These are phyloP conservation scores for Sialis fuliginosa DNA, from an alignment of 2,888 invertebrate species.

Conservation along the genomic window DNA sequence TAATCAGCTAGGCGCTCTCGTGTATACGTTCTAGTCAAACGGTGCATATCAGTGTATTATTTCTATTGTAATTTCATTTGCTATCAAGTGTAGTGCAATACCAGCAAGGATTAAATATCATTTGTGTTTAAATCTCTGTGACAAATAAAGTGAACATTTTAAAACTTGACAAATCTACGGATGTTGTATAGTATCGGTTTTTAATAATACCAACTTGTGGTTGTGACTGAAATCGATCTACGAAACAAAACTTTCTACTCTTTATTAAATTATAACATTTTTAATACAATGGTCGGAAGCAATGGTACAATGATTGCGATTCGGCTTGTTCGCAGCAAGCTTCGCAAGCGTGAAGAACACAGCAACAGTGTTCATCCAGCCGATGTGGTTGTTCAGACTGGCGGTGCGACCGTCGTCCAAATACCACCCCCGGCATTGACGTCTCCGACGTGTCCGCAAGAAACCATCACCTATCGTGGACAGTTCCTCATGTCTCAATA, in stretches of 20 bases:
- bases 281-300: conserved; percentile 59
- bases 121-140: no score
- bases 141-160: no score
- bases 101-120: no score
- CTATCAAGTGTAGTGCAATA: not conserved
- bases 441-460: conserved; percentile 23
- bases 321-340: conserved; percentile 81
- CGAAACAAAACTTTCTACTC: no score
- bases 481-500: conserved; percentile 62
- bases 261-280: not conserved
- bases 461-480: conserved; percentile 44
- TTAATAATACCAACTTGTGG: no score
- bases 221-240: no score
- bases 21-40: conserved; percentile 14
- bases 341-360: conserved; percentile 70
- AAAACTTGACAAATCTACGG: no score
- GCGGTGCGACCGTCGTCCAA: conserved; percentile 8
- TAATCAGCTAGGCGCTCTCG: conserved; percentile 16
- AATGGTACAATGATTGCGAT: conserved; percentile 76
- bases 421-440: conserved; percentile 24
- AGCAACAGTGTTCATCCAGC: conserved; percentile 51
- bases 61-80: not conserved
- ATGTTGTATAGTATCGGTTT: no score
- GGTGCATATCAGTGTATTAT: not conserved
- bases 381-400: conserved; percentile 40